Percentiles rank a stretch among this genome's conserved stretches.
Evolutionary conservation across 2,797 vertebrate species (phyloP).

Genomic region (Catharus ustulatus): DNA sequence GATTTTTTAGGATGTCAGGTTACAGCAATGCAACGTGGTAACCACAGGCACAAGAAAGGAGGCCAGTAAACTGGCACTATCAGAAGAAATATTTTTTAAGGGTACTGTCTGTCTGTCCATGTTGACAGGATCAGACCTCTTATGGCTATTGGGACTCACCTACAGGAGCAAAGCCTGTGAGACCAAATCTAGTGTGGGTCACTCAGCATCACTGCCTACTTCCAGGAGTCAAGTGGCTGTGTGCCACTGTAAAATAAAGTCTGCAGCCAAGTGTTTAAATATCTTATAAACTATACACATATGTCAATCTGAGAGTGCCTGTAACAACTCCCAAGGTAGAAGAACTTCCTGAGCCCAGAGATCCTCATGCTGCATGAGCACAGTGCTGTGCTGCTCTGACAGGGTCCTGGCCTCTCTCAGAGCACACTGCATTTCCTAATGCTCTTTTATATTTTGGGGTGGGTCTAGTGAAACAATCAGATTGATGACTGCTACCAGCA

Average conservation of each 20-base stretch:
- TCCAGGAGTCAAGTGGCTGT: not conserved
- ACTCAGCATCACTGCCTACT: not conserved
- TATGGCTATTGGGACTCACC: not conserved
- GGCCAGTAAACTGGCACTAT: not conserved
- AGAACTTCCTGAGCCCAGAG: conserved; percentile 51
- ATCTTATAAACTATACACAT: conserved; percentile 35
- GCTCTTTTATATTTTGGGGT: not conserved
- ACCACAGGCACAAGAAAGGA: conserved; percentile 4
- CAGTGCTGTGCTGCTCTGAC: conserved; percentile 44
- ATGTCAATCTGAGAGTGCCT: conserved; percentile 59
- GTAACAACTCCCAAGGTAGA: conserved; percentile 49
- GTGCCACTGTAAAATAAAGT: conserved; percentile 14
- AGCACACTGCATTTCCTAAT: not conserved
- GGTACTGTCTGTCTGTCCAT: not conserved
- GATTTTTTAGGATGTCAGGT: conserved; percentile 19
- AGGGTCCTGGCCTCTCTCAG: not conserved
- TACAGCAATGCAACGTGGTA: not conserved
- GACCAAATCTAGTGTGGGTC: not conserved
- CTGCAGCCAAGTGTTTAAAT: conserved; percentile 17
- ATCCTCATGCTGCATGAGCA: not conserved
- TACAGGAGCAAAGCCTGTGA: not conserved
- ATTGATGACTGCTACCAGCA: conserved; percentile 34
- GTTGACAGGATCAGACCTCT: not conserved
- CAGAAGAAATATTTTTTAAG: not conserved
- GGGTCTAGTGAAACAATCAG: conserved; percentile 38